Evolutionary conservation across 2,888 invertebrate species (phyloP), one percentile per base, ranked within the genome.

Genomic region (Galerucella pusilla): DNA sequence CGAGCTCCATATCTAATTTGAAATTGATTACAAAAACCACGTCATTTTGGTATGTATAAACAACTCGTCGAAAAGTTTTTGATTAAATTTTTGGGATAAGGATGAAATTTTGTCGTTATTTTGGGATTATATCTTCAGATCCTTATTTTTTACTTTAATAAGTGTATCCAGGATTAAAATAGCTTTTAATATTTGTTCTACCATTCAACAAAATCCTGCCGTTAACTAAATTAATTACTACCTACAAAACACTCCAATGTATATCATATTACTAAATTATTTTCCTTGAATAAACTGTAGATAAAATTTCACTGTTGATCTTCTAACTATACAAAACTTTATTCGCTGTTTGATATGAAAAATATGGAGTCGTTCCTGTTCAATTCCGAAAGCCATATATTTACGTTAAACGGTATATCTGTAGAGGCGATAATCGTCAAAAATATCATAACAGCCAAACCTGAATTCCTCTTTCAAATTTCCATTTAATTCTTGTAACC

Each of bases 401-500:
- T 67, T 74, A 69, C 59, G 45, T n/a, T 42, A 61, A 61, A 57
- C 74, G 66, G 45, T 54, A 65, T 66, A 74, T 70, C 54, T 71
- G 12, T 67, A 66, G 57, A 63, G 52, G 71, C 61, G 71, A 75
- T 75, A 75, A 68, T 75, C 67, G 68, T 75, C 75, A 71, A 68
- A 71, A 75, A 71, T 75, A 68, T 75, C 63, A 68, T 71, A 75
- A 71, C 75, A 75, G 75, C 74, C 64, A 69, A 75, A 77, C 75
- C 74, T 74, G 77, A 75, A 72, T 70, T 70, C 71, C 73, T 75
- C 72, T 75, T 75, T 73, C 72, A 76, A 67, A 73, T 73, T 75
- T 75, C 73, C 76, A 76, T 73, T 78, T 76, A 76, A 78, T 78
- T 78, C 75, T 71, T 76, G 74, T 67, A 76, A 73, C 64, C 76